phyloP scores from a whole-genome alignment of 1,140 invertebrate species.

The Drosophila eugracilis region DNA sequence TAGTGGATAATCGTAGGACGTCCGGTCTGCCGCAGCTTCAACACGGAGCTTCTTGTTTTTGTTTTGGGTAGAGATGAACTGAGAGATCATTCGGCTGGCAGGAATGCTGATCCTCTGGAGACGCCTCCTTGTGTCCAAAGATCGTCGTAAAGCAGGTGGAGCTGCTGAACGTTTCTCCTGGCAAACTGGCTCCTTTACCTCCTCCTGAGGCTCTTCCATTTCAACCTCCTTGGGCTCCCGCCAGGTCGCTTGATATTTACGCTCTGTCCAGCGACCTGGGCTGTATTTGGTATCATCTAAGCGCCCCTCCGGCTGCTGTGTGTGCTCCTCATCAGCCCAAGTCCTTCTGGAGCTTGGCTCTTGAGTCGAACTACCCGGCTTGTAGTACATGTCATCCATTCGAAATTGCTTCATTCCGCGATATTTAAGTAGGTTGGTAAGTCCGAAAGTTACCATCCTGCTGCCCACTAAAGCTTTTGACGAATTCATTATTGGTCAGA shows the following conservation, averaged over 20 bases:
- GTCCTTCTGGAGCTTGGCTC: conserved; percentile 13
- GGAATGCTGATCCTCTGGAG: conserved; percentile 6
- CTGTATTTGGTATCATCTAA: conserved; percentile 11
- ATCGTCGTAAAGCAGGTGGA: neutral
- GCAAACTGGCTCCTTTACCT: neutral
- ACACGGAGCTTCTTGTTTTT: conserved; percentile 12
- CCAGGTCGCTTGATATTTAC: conserved; percentile 19
- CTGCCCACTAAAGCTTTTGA: neutral
- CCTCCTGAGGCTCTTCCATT: neutral
- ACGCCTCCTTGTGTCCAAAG: neutral
- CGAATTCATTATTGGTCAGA: conserved; percentile 7
- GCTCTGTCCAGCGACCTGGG: conserved; percentile 3
- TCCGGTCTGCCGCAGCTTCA: conserved; percentile 5
- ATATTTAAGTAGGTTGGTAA: neutral
- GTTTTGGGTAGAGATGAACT: conserved; percentile 8
- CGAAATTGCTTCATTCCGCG: conserved; percentile 11
- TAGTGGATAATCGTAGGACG: neutral
- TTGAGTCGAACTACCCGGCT: neutral
- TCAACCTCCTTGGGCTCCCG: neutral
- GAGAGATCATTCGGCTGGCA: conserved; percentile 1
- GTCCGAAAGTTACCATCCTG: neutral
- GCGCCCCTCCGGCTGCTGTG: neutral
- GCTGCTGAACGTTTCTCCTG: neutral
- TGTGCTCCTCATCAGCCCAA: conserved; percentile 7
- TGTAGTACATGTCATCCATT: conserved; percentile 11